Percentiles rank a stretch among this genome's conserved stretches.
phyloP scores from a whole-genome alignment of 2,888 invertebrate genomes.

The Metacarcinus magister region DNA sequence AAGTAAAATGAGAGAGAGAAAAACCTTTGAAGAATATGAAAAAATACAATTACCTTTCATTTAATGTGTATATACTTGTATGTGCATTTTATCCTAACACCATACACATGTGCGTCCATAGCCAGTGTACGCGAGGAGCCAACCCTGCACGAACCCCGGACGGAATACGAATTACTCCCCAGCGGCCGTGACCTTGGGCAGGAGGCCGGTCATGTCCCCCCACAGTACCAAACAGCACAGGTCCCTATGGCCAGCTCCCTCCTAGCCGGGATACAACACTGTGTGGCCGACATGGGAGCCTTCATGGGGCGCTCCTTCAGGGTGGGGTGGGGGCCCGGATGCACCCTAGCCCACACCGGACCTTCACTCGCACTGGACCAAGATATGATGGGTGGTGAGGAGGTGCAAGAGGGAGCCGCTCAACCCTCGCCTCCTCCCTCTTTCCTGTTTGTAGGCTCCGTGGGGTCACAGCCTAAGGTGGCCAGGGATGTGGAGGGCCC shows the following conservation, averaged over 20 bases:
- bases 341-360: conserved; percentile 86
- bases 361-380: not conserved
- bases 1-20: too few relatives aligned
- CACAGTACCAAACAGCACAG: conserved; percentile 66
- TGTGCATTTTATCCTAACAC: not conserved
- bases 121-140: not conserved
- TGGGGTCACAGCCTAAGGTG: conserved; percentile 50
- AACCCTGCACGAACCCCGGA: conserved; percentile 70
- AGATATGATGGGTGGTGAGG: not conserved
- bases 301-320: conserved; percentile 87
- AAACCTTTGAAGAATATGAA: too few relatives aligned
- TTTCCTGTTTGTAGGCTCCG: conserved; percentile 69
- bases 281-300: conserved; percentile 84
- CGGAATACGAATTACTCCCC: conserved; percentile 75
- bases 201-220: conserved; percentile 68
- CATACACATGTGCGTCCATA: not conserved
- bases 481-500: conserved; percentile 45
- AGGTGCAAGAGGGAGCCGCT: conserved; percentile 32
- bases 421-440: conserved; percentile 40
- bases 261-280: conserved; percentile 57
- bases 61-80: not conserved
- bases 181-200: conserved; percentile 61
- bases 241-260: conserved; percentile 75
- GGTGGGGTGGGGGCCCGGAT: conserved; percentile 90
- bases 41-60: too few relatives aligned